These are phyloP conservation scores for Thunnus thynnus DNA, from an alignment of 2,113 vertebrate genomes.

Conservation along the genomic window DNA sequence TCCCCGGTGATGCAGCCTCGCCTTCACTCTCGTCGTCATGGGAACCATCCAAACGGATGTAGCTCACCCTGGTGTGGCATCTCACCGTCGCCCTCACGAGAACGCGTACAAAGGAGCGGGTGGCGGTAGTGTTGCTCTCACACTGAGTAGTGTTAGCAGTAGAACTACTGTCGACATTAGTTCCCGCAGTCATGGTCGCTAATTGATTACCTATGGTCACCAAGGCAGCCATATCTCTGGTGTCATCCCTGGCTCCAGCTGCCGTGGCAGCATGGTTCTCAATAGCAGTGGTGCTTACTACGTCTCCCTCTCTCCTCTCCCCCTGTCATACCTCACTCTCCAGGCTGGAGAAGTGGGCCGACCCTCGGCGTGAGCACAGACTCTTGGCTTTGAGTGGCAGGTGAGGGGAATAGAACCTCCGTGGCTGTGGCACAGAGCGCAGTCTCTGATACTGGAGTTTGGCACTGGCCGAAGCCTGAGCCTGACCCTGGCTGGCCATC, in stretches of 20 bases:
- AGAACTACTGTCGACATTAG: conserved; percentile 55
- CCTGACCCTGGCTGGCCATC: conserved; percentile 73
- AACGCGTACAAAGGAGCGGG: conserved; percentile 80
- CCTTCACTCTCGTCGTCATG: conserved; percentile 75
- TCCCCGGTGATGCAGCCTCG: conserved; percentile 66
- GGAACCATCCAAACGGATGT: conserved; percentile 78
- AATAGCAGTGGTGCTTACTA: conserved; percentile 64
- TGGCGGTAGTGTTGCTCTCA: conserved; percentile 61
- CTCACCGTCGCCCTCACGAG: conserved; percentile 84
- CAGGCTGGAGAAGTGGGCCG: conserved; percentile 95
- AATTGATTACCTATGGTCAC: conserved; percentile 67
- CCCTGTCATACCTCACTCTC: conserved; percentile 96
- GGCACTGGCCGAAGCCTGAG: conserved; percentile 83
- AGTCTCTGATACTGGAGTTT: conserved; percentile 89
- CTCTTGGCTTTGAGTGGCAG: conserved; percentile 90
- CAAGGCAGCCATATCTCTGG: conserved; percentile 69
- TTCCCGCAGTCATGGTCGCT: conserved; percentile 66
- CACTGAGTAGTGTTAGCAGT: conserved; percentile 53
- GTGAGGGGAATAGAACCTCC: conserved; percentile 87
- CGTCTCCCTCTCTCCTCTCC: conserved; percentile 85
- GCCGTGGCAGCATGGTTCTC: conserved; percentile 65
- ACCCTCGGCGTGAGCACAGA: conserved; percentile 92
- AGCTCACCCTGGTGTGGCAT: conserved; percentile 84
- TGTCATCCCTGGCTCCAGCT: conserved; percentile 65
- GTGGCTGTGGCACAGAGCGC: conserved; percentile 87